Evolutionary conservation across 2,797 vertebrate species (phyloP).

Genomic region (Nyctibius grandis): DNA sequence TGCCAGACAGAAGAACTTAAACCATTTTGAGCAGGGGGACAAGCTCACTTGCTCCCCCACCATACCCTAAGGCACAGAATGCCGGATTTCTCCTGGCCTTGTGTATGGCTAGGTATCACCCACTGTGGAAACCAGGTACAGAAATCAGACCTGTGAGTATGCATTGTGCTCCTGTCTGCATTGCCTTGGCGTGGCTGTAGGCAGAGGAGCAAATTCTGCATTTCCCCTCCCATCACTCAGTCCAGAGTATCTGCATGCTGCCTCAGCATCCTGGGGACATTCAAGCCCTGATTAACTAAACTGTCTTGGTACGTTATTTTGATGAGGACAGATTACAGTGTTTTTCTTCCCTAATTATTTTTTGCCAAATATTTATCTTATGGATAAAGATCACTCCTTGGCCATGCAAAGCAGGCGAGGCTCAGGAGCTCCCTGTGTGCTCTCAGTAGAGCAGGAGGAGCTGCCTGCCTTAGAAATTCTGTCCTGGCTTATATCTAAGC

Average conservation of each 20-base stretch:
- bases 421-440: rapidly evolving
- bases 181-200: neutral
- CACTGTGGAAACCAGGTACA: neutral
- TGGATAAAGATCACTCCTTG: neutral
- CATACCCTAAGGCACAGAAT: neutral
- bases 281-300: neutral
- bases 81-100: neutral
- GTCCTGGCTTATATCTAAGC: neutral
- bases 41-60: neutral
- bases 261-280: neutral
- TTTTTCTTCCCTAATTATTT: neutral
- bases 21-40: neutral
- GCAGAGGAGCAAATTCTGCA: neutral
- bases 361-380: neutral
- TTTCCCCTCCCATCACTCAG: neutral
- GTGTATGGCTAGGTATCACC: rapidly evolving
- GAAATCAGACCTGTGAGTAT: neutral
- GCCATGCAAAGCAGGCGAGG: neutral
- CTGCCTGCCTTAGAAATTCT: neutral
- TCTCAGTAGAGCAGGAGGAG: neutral
- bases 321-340: neutral
- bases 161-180: rapidly evolving
- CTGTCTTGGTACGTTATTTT: neutral
- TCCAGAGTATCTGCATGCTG: neutral
- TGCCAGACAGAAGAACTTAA: neutral